A percentile compares a stretch with the other conserved stretches of the same genome.
phyloP scores from a whole-genome alignment of 2,797 vertebrate species.

The Gymnopithys bicolor region DNA sequence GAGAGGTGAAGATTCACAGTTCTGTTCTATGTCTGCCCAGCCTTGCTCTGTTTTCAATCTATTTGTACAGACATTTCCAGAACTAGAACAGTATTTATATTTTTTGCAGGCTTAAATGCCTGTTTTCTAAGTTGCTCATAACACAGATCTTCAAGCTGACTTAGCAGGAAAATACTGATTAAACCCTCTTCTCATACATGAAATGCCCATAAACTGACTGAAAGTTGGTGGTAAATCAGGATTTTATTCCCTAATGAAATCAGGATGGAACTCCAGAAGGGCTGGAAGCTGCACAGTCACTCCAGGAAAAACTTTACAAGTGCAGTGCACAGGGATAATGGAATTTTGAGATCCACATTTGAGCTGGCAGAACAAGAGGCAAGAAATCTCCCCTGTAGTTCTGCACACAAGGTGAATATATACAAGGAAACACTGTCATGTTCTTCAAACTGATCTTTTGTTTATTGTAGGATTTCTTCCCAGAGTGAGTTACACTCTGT shows the following conservation, averaged over 20 bases:
- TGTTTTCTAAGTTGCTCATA: not conserved
- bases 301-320: not conserved
- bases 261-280: not conserved
- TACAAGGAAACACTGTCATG: fast-evolving
- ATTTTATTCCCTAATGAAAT: not conserved
- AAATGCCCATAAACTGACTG: not conserved
- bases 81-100: not conserved
- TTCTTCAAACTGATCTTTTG: not conserved
- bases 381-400: not conserved
- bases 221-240: not conserved
- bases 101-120: not conserved
- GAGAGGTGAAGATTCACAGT: not conserved
- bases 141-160: not conserved
- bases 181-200: not conserved
- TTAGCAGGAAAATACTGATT: not conserved
- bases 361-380: not conserved
- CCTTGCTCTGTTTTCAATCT: not conserved
- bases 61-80: not conserved
- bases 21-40: not conserved
- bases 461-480: not conserved
- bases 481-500: not conserved
- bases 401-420: not conserved
- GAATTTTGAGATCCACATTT: not conserved
- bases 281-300: not conserved
- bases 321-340: not conserved